Evolutionary conservation across 2,888 invertebrate species (phyloP), one percentile per base, ranked within the genome.

Genomic region (Chirona hameri): DNA sequence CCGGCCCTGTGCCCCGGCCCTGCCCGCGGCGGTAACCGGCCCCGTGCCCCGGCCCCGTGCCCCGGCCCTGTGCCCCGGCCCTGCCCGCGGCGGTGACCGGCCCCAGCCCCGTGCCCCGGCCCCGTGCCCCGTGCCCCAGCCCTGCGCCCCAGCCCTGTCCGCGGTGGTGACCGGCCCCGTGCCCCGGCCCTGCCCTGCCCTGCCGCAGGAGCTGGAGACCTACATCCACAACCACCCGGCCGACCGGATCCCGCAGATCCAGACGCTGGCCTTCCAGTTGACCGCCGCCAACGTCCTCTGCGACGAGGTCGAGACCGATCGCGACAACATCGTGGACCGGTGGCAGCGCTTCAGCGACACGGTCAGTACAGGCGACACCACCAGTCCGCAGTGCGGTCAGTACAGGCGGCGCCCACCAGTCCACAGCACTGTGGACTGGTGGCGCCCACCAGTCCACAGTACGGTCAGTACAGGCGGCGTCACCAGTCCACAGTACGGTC

Each of bases 241-340:
- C 86, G 91, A 92, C 85, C 92, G 94, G 83, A 89, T 93, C 85
- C 90, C 91, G 79, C 92, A 93, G 87, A 93, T 95, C 86, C 92
- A 93, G 88, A 93, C 92, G 87, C 91, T 95, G 85, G 94, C 93
- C 39, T 91, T 91, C 83, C 92, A 93, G 88, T 90, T 96, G 83
- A 90, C 93, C 83, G 92, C 92, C 85, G 92, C 93, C 86, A 92
- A 92, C 87, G 93, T 95, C 86, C 93, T 94, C 92, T 90, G 92
- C 46, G 90, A 89, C 84, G 91, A 91, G 87, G 92, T 94, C 85
- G 91, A 90, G 84, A 89, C 90, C 79, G 93, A 94, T 87, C 90
- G 93, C 82, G 91, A 92, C 85, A 88, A 89, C 82, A 89, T 93
- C 83, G 91, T 91, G 12, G 88, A 88, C 83, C 90, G 93, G 82